Base-by-base conservation (phyloP, 2,113 vertebrate genomes). In the Aix galericulata region DNA sequence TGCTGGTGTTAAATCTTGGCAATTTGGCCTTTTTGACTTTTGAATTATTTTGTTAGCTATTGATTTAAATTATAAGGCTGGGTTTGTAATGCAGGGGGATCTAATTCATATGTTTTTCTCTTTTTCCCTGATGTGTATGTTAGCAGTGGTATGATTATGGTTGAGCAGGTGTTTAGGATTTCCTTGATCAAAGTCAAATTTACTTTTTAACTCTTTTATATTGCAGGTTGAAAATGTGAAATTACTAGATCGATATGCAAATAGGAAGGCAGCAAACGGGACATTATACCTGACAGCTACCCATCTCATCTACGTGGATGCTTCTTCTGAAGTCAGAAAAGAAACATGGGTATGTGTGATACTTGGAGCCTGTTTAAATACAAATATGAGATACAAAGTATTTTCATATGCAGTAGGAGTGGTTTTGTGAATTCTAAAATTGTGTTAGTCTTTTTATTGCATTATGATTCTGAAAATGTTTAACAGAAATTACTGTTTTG, bases 241-340 rank as follows among this genome's bases (percentile, higher is more conserved):
- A 50, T 27, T 98, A 71, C 62, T 98, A 26, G 98, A 98, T 94
- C 96, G 97, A 66, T 98, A 98, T 7, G 46, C 95, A 15, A 93
- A 42, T 44, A 98, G 98, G 89, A 98, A 96, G 85, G 93, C 98
- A 42, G 96, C 96, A 8, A 94, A 82, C 3, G 98, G 98, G 13
- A 99, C 98, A 0, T 42, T 99, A 4, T 98, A 98, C 90, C 96
- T 99, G 94, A 98, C 98, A 17, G 98, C 98, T 25, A 99, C 98
- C 2, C 98, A 99, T 89, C 97, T 99, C 1, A 99, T 98, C 86
- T 98, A 98, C 4, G 98, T 99, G 13, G 98, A 99, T 40, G 95
- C 98, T 48, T 96, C 97, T 53, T 90, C 96, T 85, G 96, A 97
- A 90, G 74, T 89, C 20, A 95, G 97, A 42, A 98, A 98, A 74